phyloP scores from a whole-genome alignment of 1,140 invertebrate species.

The Cylas formicarius region DNA sequence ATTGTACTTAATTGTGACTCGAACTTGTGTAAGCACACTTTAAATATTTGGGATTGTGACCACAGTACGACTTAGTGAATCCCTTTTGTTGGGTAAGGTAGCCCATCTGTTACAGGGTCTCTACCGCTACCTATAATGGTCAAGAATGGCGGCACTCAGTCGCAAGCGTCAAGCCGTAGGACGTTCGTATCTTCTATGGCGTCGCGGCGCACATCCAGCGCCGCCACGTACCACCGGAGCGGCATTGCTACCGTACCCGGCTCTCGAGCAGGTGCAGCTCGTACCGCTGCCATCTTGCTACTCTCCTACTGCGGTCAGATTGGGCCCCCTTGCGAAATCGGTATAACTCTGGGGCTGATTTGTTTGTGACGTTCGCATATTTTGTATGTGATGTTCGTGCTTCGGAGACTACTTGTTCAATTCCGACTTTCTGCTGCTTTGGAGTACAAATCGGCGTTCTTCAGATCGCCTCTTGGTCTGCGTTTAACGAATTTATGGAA shows the following conservation, averaged over 20 bases:
- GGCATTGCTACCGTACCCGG: conserved; percentile 55
- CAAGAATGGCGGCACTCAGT: conserved; percentile 50
- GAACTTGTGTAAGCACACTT: background rate
- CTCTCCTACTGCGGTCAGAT: conserved; percentile 68
- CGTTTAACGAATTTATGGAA: too few relatives aligned
- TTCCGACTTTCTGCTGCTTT: too few relatives aligned
- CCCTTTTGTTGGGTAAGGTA: too few relatives aligned
- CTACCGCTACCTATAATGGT: conserved; percentile 38
- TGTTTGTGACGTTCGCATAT: too few relatives aligned
- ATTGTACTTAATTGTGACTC: too few relatives aligned
- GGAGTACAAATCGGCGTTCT: too few relatives aligned
- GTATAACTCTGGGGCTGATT: too few relatives aligned
- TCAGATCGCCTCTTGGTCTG: too few relatives aligned
- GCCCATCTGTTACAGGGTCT: conserved; percentile 35
- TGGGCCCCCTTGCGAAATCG: conserved; percentile 6
- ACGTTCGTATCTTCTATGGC: conserved; percentile 48
- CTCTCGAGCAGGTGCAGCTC: conserved; percentile 79
- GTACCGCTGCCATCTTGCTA: conserved; percentile 82
- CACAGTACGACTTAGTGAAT: too few relatives aligned
- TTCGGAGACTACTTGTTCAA: too few relatives aligned
- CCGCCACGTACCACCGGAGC: conserved; percentile 42
- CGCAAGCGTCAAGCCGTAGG: conserved; percentile 61
- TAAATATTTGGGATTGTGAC: background rate
- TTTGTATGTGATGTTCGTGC: too few relatives aligned
- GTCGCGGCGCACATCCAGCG: conserved; percentile 52